phyloP scores from a whole-genome alignment of 2,797 vertebrate genomes.

The Lagodon rhomboides region DNA sequence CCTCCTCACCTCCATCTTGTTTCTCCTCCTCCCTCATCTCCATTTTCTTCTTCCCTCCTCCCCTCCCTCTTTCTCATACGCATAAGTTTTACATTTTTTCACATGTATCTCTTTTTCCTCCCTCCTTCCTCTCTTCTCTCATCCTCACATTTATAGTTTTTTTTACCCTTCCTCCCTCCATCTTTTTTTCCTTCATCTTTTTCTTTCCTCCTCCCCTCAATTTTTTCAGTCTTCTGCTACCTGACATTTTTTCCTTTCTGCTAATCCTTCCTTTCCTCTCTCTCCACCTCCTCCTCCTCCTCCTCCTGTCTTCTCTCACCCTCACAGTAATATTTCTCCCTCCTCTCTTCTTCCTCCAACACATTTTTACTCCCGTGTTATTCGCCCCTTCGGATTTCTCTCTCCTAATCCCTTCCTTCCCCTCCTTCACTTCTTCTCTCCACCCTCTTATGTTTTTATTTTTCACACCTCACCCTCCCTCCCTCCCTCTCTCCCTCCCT shows the following conservation, averaged over 20 bases:
- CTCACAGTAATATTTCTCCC: neutral
- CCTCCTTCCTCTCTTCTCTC: neutral
- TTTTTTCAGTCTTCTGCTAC: no score
- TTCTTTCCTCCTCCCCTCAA: no score
- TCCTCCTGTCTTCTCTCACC: no score
- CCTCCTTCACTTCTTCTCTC: neutral
- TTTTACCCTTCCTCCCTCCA: neutral
- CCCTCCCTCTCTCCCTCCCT: neutral
- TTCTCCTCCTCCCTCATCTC: no score
- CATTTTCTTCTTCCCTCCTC: neutral
- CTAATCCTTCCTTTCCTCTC: neutral
- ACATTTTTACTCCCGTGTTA: neutral
- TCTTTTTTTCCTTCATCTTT: neutral
- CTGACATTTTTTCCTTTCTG: no score
- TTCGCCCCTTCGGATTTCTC: constrained; percentile 2
- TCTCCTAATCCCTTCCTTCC: neutral
- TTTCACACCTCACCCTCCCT: neutral
- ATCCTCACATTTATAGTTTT: neutral
- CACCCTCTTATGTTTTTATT: no score
- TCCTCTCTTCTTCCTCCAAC: neutral
- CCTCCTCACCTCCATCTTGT: no score
- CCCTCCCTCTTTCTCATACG: neutral
- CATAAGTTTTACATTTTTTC: no score
- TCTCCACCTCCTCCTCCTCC: neutral
- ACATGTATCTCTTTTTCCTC: neutral